Evolutionary conservation across 2,888 invertebrate species (phyloP), one percentile per base, ranked within the genome.

Genomic region (Esperia sulphurella): DNA sequence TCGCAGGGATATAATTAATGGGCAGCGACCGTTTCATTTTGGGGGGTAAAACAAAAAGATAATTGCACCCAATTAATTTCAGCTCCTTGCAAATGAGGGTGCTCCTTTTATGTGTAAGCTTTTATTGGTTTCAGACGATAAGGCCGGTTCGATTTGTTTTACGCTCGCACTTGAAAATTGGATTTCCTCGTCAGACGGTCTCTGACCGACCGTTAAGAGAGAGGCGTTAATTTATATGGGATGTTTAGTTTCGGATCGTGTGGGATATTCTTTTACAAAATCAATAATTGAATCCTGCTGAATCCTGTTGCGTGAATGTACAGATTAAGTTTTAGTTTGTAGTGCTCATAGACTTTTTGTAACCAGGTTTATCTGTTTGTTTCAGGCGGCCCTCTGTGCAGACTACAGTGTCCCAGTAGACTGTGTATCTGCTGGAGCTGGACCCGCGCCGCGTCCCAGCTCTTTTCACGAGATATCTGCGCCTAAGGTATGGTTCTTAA

Each of bases 341-440:
- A 5, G 21, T 21, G 21, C 21, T 21, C 21, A 21, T 21, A 2
- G 2, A 21, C 21, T 21, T 21, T 3, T 33, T 2, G 8, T 33
- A 37, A 41, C 44, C 41, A 14, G 31, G 37, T 46, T 38, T 46
- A 51, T 50, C 50, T 31, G 7, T 52, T 74, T 60, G 59, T 80
- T 93, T 3, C 92, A 96, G 96, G 94, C 96, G 71, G 94, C 95
- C 57, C 91, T 96, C 65, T 95, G 95, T 83, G 96, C 96, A 73
- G 96, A 96, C 82, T 96, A 96, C 87, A 95, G 95, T 84, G 91
- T 95, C 65, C 96, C 96, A 45, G 94, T 95, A 64, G 96, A 96
- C 84, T 95, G 95, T 79, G 93, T 95, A 59, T 90, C 91, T 54
- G 95, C 91, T 77, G 94, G 85, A 80, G 94, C 83, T 82, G 93